These are phyloP conservation scores for Cottus gobio DNA, from an alignment of 2,113 vertebrate genomes.

Conservation along the genomic window DNA sequence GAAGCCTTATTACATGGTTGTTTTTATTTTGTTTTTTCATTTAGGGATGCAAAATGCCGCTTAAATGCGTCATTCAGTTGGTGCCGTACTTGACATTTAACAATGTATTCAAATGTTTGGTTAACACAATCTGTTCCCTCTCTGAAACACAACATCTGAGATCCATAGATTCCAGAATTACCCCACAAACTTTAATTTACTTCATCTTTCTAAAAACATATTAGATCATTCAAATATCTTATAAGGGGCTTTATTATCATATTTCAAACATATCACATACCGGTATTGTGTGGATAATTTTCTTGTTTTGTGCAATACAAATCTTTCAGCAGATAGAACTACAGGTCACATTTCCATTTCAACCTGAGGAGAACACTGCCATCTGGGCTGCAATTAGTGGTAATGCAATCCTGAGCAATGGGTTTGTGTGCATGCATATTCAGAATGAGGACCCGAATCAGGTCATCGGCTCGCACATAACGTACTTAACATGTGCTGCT, in stretches of 20 bases:
- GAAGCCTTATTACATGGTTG: slow-evolving; percentile 41
- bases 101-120: not conserved
- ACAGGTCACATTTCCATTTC: slow-evolving; percentile 42
- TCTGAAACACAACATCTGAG: slow-evolving; percentile 2
- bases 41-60: slow-evolving; percentile 21
- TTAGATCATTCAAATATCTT: not conserved
- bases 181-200: not conserved
- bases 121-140: not conserved
- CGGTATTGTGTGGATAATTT: slow-evolving; percentile 4
- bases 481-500: not conserved
- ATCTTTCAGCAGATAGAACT: slow-evolving; percentile 41
- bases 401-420: slow-evolving; percentile 59
- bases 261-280: not conserved
- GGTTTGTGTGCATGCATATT: slow-evolving; percentile 46
- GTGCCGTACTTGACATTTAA: not conserved
- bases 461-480: not conserved
- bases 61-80: slow-evolving; percentile 15
- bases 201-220: not conserved
- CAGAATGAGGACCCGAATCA: not conserved
- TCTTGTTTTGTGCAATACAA: slow-evolving; percentile 11
- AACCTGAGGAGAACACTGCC: slow-evolving; percentile 79
- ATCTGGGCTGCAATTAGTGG: slow-evolving; percentile 69
- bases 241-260: not conserved
- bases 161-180: not conserved
- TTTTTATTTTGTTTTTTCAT: slow-evolving; percentile 13